Evolutionary conservation across 2,888 invertebrate genomes (phyloP).

Genomic region (Tuberolachnus salignus): DNA sequence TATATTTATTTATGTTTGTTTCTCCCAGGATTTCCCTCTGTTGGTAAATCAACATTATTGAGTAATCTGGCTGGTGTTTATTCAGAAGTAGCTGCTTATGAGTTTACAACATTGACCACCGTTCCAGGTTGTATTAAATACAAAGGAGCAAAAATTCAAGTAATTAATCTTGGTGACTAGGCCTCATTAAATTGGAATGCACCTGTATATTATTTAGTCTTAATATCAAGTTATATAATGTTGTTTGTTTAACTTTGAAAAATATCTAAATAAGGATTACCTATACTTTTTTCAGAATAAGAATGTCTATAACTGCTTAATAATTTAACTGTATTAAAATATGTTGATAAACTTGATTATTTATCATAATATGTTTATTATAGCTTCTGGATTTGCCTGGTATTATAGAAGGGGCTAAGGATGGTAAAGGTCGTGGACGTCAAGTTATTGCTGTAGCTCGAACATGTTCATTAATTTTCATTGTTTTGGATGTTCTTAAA

Average conservation of each 20-base stretch:
- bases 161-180: constrained; percentile 61
- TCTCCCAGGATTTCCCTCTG: constrained; percentile 88
- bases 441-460: constrained; percentile 99
- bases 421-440: constrained; percentile 97
- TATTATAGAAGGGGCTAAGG: constrained; percentile 99
- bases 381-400: constrained; percentile 97
- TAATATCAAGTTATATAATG: no score
- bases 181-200: no score
- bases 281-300: no score
- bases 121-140: constrained; percentile 99
- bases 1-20: not conserved
- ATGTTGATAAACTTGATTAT: no score
- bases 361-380: constrained; percentile 57
- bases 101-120: constrained; percentile 98
- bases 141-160: constrained; percentile 98
- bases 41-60: constrained; percentile 96
- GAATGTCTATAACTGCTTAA: no score
- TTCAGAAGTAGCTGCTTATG: constrained; percentile 98
- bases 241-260: no score
- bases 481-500: constrained; percentile 96
- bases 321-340: no score
- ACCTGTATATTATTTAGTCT: no score
- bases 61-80: constrained; percentile 99
- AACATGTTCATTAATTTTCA: constrained; percentile 96
- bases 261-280: no score